A percentile compares a stretch with the other conserved stretches of the same genome.
Conservation (phyloP, 2,888 invertebrate species). For the Corbicula japonica region DNA sequence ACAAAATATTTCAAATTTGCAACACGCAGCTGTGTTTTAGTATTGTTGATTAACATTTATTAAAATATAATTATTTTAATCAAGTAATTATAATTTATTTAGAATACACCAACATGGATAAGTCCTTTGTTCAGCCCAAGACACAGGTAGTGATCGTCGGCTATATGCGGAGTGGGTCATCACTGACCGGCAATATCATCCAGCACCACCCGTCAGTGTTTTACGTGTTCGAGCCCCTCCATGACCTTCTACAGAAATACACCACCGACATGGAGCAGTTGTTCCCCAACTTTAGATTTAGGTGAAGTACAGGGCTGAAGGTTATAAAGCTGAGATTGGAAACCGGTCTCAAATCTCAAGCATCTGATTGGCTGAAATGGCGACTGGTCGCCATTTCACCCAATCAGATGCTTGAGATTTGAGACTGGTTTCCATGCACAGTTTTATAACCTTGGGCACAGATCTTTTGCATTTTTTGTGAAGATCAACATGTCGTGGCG, state of each 20-base stretch:
- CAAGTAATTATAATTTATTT: too few species aligned
- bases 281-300: slow-evolving; percentile 7
- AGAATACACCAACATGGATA: too few species aligned
- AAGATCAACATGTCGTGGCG: too few species aligned
- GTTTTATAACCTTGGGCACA: too few species aligned
- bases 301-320: slow-evolving; percentile 10
- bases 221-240: slow-evolving; percentile 47
- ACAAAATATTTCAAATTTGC: too few species aligned
- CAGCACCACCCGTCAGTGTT: slow-evolving; percentile 39
- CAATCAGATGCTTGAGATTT: neutral
- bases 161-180: slow-evolving; percentile 50
- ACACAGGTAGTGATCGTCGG: slow-evolving; percentile 37
- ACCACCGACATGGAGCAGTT: neutral
- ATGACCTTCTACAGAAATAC: slow-evolving; percentile 14
- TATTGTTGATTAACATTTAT: too few species aligned
- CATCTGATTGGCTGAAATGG: neutral
- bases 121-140: too few species aligned
- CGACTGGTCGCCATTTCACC: neutral
- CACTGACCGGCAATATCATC: slow-evolving; percentile 43
- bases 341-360: neutral
- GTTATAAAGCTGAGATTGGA: neutral
- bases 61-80: too few species aligned
- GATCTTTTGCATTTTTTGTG: too few species aligned
- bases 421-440: neutral
- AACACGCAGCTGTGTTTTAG: too few species aligned